Conservation (phyloP, 2,113 vertebrate species). For the Tychaedon coryphoeus region DNA sequence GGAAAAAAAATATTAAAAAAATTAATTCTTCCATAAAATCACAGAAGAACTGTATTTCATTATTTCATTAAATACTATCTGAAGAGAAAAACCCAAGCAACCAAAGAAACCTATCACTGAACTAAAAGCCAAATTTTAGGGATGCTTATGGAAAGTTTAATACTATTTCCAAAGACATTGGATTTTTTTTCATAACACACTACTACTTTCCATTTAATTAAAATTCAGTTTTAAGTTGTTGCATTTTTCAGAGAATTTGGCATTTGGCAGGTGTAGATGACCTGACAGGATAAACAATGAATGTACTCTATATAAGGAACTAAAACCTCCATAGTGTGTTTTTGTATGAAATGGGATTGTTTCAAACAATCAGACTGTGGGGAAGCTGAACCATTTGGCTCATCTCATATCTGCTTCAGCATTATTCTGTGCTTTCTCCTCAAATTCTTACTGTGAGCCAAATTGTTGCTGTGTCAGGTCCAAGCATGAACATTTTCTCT, state of each 20-base stretch:
- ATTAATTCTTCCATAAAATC: background rate
- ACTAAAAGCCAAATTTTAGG: background rate
- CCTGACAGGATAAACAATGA: background rate
- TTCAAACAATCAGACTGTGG: background rate
- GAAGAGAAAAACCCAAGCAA: background rate
- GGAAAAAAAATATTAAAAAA: background rate
- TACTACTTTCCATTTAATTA: background rate
- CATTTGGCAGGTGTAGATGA: background rate
- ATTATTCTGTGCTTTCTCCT: background rate
- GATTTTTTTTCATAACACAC: background rate
- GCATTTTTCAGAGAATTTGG: background rate
- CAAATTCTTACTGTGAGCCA: background rate
- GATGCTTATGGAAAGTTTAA: background rate
- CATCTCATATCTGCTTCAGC: background rate
- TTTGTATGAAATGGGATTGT: background rate
- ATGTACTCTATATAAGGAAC: background rate
- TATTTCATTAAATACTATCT: background rate
- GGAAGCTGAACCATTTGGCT: background rate
- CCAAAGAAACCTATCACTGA: background rate
- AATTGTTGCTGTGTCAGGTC: background rate
- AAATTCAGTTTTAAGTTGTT: background rate
- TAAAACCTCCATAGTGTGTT: background rate
- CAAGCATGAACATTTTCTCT: background rate
- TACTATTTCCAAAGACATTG: background rate
- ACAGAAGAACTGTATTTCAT: background rate